Conservation (phyloP, 2,888 invertebrate genomes). For the Anodontia alba region DNA sequence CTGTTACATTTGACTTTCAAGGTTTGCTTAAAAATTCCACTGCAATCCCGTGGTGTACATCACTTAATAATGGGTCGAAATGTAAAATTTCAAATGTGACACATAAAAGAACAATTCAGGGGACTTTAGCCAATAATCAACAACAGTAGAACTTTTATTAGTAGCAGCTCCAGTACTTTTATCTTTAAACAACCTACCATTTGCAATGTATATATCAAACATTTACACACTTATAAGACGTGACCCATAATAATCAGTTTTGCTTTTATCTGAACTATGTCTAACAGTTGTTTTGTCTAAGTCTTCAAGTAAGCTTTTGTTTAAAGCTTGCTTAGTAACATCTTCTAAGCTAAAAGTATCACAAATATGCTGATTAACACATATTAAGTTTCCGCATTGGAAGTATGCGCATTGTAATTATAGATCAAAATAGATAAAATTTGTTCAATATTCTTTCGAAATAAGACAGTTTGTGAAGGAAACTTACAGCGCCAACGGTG, state of each 20-base stretch:
- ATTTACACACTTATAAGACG: neutral
- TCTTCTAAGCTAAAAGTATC: conserved; percentile 8
- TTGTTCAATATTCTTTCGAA: too few relatives aligned
- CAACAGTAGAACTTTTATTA: neutral
- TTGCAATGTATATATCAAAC: conserved; percentile 8
- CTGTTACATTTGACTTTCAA: neutral
- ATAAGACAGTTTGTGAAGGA: too few relatives aligned
- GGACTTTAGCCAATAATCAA: conserved; percentile 3
- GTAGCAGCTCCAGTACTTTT: conserved; percentile 3
- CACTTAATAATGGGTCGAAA: conserved; percentile 1
- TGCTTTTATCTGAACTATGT: neutral
- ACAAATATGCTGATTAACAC: neutral
- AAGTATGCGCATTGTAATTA: neutral
- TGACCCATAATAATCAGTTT: neutral
- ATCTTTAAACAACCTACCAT: conserved; percentile 13
- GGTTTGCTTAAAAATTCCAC: conserved; percentile 13
- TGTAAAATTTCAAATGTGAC: conserved; percentile 11
- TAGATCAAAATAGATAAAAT: too few relatives aligned
- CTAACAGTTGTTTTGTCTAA: neutral
- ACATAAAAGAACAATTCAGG: conserved; percentile 3
- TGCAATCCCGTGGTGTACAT: conserved; percentile 1
- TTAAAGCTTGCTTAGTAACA: neutral
- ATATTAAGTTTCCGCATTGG: conserved; percentile 3
- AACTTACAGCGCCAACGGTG: too few relatives aligned
- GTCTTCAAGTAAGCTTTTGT: neutral